Base-by-base conservation (phyloP, 2,797 vertebrate genomes). In the Tapirus indicus region DNA sequence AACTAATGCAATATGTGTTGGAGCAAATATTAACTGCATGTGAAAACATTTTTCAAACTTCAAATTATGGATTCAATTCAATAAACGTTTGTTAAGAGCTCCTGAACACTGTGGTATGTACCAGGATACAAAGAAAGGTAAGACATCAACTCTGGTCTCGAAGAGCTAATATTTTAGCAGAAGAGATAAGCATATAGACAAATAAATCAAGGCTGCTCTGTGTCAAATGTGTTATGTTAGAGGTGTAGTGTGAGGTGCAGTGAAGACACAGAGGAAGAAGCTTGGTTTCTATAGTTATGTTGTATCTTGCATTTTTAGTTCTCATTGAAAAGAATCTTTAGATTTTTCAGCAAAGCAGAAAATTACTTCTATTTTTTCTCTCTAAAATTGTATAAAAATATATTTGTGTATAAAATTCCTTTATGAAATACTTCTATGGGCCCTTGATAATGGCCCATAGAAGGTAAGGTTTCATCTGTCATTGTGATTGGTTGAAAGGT, bases 401-500 rank as follows among this genome's bases (percentile, higher is more conserved):
- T 68, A 71, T 69, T 78, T 90, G 18, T 10, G 7, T 62, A 16
- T 78, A 41, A 44, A 92, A 71, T 27, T 87, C 32, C 49, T 88
- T 68, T 52, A 32, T 69, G 54, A 94, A 94, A 74, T 4, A 23
- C 9, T 6, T 90, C 5, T 38, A 2, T 77, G 49, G 9, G 17
- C 17, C 12, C n/a, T 84, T 3, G n/a, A 66, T 66, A 62, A 56
- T 68, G 18, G 7, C 3, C 10, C 6, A 64, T 56, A 47, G 87
- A 77, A 68, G 68, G 85, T 62, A 38, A 78, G 21, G 35, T 44
- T 52, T 95, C 94, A 80, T 56, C 9, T 95, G 80, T 98, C 86
- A 88, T 25, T 58, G 27, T 97, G 29, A 89, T 90, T 95, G 96
- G 13, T 27, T 85, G 64, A 95, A 95, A 97, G 88, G 97, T 10